These are phyloP conservation scores for Drosophila kepulauana DNA, from an alignment of 1,140 invertebrate genomes.

Conservation along the genomic window DNA sequence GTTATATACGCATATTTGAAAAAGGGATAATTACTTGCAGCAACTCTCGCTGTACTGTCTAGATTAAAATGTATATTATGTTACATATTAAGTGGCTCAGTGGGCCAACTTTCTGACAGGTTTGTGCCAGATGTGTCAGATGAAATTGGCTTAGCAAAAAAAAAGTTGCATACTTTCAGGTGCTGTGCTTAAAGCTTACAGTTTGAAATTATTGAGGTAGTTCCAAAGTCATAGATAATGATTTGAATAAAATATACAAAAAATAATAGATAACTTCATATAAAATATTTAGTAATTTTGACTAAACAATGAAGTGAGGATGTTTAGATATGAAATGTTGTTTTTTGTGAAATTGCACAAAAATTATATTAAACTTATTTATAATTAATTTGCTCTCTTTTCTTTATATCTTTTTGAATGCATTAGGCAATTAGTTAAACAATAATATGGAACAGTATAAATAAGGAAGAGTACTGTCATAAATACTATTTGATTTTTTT, in stretches of 20 bases:
- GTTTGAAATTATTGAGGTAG: neutral
- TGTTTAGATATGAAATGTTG: too few relatives aligned
- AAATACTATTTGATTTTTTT: too few relatives aligned
- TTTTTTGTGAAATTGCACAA: too few relatives aligned
- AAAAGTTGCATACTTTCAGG: conserved; percentile 57
- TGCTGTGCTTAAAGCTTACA: neutral
- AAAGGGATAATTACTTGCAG: conserved; percentile 68
- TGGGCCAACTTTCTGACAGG: neutral
- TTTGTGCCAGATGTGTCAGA: conserved; percentile 4
- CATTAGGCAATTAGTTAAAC: too few relatives aligned
- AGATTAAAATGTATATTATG: conserved; percentile 62
- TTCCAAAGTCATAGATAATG: neutral
- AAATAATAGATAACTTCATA: neutral
- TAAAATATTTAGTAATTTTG: too few relatives aligned
- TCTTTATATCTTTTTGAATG: too few relatives aligned
- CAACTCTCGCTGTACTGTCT: neutral
- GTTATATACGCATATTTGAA: conserved; percentile 31
- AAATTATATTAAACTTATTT: too few relatives aligned
- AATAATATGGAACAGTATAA: too few relatives aligned
- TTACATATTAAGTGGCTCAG: conserved; percentile 26
- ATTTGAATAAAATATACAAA: neutral
- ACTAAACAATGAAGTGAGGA: too few relatives aligned
- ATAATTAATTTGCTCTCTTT: too few relatives aligned
- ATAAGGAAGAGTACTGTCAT: too few relatives aligned
- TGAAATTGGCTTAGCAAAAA: conserved; percentile 8